Evolutionary conservation across 2,113 vertebrate genomes (phyloP).

Genomic region (Oreochromis aureus): DNA sequence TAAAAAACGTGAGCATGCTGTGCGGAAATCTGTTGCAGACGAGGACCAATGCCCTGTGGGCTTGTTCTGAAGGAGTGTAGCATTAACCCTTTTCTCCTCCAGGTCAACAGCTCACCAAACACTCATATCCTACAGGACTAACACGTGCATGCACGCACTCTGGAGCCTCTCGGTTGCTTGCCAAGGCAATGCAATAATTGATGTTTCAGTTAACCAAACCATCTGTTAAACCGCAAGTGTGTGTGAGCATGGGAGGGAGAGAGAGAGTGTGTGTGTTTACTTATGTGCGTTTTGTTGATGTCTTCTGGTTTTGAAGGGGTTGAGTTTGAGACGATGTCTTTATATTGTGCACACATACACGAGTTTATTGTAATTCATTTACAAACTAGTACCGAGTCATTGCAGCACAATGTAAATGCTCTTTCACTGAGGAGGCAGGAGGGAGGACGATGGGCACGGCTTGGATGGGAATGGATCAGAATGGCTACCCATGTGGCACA

Average conservation of each 20-base stretch:
- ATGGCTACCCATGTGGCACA: conserved; percentile 75
- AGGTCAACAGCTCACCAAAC: conserved; percentile 71
- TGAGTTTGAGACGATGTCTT: neutral
- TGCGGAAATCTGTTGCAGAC: conserved; percentile 64
- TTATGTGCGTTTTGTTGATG: neutral
- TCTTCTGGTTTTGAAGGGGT: neutral
- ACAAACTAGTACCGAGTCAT: conserved; percentile 36
- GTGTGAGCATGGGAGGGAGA: neutral
- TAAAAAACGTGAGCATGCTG: conserved; percentile 46
- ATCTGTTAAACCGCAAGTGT: conserved; percentile 66
- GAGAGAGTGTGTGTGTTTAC: neutral
- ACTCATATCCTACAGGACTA: conserved; percentile 61
- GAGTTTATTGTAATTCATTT: conserved; percentile 24
- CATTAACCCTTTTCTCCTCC: conserved; percentile 68
- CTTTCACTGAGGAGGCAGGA: conserved; percentile 31
- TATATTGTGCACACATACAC: neutral
- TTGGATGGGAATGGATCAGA: conserved; percentile 63
- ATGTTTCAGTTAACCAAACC: conserved; percentile 75
- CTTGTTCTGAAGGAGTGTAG: conserved; percentile 63
- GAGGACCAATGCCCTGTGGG: conserved; percentile 57
- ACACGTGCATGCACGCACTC: conserved; percentile 11
- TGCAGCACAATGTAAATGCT: conserved; percentile 54
- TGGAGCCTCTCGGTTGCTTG: conserved; percentile 47
- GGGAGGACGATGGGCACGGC: conserved; percentile 39
- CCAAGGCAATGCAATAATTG: conserved; percentile 73